Base-by-base conservation (phyloP, 2,888 invertebrate genomes). In the Ennomos fuscantarius region DNA sequence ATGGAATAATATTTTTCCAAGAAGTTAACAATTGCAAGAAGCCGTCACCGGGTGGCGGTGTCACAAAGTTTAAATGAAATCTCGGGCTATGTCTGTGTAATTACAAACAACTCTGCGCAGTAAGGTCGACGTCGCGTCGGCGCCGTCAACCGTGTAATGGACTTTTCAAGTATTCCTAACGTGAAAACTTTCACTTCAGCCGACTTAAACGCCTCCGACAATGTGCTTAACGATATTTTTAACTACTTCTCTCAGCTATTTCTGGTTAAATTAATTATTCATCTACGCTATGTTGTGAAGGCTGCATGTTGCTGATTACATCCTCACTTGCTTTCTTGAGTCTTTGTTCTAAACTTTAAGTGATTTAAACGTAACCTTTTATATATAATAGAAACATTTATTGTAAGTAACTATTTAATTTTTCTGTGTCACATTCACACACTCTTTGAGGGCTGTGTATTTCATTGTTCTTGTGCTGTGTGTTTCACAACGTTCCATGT, bases 81-180 rank as follows among this genome's bases (percentile, higher is more conserved):
- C 87, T 85, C 70, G 77, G 74, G 81, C 85, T 82, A 81, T 84
- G 87, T 84, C 85, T 86, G 75, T 81, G 87, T 87, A 89, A 89
- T 90, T 88, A 89, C 86, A 86, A 87, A 85, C 87, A 87, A 84
- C 78, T 82, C 74, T 70, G 69, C 78, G 79, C 76, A 78, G 80
- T 82, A 79, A 86, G 84, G 86, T 84, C 81, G 81, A 71, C 78
- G 79, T 74, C 74, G 76, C 78, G 79, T 74, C 74, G 76, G 73
- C 78, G 76, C 84, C 82, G 81, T 84, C 85, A 84, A 78, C 82
- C 89, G 87, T 88, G 89, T 90, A 89, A 90, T 90, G 88, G 89
- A 90, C 87, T 90, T 90, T 85, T 84, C 89, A 89, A 89, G 90
- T 89, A 89, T 89, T 89, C 82, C 81, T 88, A 89, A 89, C 87